Evolutionary conservation across 2,888 invertebrate species (phyloP), one percentile per base, ranked within the genome.

Genomic region (Macaria notata): DNA sequence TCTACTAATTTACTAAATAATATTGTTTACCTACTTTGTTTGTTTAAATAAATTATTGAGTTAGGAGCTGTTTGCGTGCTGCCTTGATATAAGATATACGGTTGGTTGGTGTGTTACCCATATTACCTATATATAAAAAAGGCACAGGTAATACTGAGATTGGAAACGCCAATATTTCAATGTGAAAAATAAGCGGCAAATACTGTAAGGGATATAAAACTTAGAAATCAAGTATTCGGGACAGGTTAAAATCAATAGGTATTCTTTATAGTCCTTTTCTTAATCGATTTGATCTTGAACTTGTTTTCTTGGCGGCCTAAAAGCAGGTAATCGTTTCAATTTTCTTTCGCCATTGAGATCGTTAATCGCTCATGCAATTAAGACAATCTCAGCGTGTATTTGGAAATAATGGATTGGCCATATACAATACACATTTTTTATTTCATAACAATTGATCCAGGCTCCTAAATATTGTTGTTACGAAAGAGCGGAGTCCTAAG

Each of bases 401-500:
- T 43, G 44, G 43, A 46, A 57, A 57, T 49, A 46, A 55, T 49
- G 51, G 45, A 49, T 52, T 52, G 48, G 29, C 38, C 51, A 46
- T 49, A 41, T 46, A 30, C 9, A 52, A 49, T 19, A 8, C 9
- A 1, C 9, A n/a, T 8, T 4, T 41, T 4, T 41, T 3, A 50
- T 49, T 54, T 49, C 44, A 44, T 45, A 44, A 44, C 31, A 49
- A 4, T 48, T 31, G 49, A 41, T 31, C 19, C 9, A 31, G 19
- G 44, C 38, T 52, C 42, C 42, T 6, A 43, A 47, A 31, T 49
- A 45, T 33, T 9, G 41, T 49, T 6, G 56, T 48, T 56, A 51
- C 57, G 61, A 53, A 66, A 56, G 59, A 60, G 60, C 56, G 56
- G 53, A 71, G 75, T 73, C 75, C 74, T 78, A 76, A 83, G 83